Evolutionary conservation across 2,113 vertebrate species (phyloP), one percentile per base, ranked within the genome.

Genomic region (Chascanopsetta lugubris): DNA sequence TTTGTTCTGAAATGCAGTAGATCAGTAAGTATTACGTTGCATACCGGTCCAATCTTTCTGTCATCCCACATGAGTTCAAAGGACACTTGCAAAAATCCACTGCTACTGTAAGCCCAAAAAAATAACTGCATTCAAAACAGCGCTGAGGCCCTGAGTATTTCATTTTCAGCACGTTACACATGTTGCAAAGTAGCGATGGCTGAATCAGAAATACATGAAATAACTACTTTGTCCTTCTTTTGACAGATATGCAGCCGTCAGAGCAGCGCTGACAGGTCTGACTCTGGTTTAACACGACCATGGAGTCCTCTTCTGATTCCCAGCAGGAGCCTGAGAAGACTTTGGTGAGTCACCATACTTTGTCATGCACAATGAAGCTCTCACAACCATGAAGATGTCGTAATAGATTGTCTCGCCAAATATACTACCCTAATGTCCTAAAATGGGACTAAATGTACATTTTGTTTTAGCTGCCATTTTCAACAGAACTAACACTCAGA

Each of bases 291-390:
- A 47, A 34, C 56, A 62, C 59, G 5, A 79, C 53, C 79, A 92
- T 92, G 90, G 91, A 93, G 80, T 85, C 84, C 47, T 86, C 87
- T 47, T 84, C 88, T 1, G 90, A 93, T 64, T 81, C 83, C 68
- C 90, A 89, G 75, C 87, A 78, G 74, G 91, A 92, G 67, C 75
- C 88, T 30, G 85, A 91, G 67, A 87, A 82, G 78, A 77, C 88
- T 84, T 82, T 88, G 90, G 90, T 92, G 69, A 92, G 90, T 88
- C 45, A 2, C 24, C 15, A 0, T 1, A 24, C 8, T 22, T n/a
- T n/a, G n/a, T n/a, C n/a, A 36, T 30, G 8, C 20, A 25, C 50
- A 20, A 9, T n/a, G 6, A 17, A n/a, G 5, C 8, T 8, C 8
- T 15, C n/a, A 18, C n/a, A 48, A 15, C 36, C 12, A 15, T 17